phyloP scores from a whole-genome alignment of 2,888 invertebrate genomes.

The Crossocerus cetratus region DNA sequence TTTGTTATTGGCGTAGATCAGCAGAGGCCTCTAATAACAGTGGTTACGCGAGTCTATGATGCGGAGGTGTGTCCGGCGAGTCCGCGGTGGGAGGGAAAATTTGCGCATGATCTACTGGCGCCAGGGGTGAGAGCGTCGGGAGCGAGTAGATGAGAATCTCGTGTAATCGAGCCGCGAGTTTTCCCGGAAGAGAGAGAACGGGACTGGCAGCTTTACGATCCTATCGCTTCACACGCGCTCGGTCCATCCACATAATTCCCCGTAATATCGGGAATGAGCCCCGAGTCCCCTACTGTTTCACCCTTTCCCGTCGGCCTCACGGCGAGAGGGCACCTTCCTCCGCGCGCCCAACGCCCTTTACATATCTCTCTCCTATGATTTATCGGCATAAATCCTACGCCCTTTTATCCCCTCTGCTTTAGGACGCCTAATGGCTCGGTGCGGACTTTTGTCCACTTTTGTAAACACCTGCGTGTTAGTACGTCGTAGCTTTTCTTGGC shows the following conservation, averaged over 20 bases:
- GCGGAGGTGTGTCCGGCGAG: no score
- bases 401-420: background rate
- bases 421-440: background rate
- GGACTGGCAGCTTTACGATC: slow-evolving; percentile 55
- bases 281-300: slow-evolving; percentile 53
- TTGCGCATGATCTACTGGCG: slow-evolving; percentile 3
- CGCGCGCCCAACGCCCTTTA: background rate
- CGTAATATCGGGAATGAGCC: slow-evolving; percentile 43
- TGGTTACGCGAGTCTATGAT: no score
- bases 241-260: slow-evolving; percentile 49
- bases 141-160: slow-evolving; percentile 40
- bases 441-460: background rate
- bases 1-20: no score
- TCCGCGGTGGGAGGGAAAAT: background rate
- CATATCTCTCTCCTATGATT: slow-evolving; percentile 4
- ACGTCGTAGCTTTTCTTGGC: no score
- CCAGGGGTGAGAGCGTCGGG: background rate
- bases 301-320: slow-evolving; percentile 35
- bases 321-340: slow-evolving; percentile 6
- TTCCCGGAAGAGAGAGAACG: slow-evolving; percentile 28
- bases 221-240: slow-evolving; percentile 54
- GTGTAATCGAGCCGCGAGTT: slow-evolving; percentile 55
- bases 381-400: background rate
- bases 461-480: no score
- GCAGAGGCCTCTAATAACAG: no score